Base-by-base conservation (phyloP, 1,140 invertebrate genomes). In the Drosophila fuyamai region DNA sequence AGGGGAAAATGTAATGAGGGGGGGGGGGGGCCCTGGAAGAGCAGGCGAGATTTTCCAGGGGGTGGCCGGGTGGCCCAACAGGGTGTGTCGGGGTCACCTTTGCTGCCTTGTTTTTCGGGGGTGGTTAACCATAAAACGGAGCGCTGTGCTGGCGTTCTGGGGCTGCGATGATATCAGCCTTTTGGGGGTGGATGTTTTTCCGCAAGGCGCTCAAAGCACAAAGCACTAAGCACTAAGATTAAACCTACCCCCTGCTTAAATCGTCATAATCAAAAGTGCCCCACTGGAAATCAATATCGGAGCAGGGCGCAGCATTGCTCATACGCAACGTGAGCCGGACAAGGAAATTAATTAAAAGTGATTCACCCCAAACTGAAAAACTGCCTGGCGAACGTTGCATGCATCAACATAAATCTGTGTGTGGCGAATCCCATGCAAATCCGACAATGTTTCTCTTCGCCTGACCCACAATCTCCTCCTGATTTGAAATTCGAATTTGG, bases 61-160 rank as follows among this genome's bases (percentile, higher is more conserved):
- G 66, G 35, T 70, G 63, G 63, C 41, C 47, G 23, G 35, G 44
- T 23, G 10, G 18, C 66, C 38, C 62, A 72, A 71, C 68, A 72
- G 65, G 68, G 68, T 72, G 67, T 71, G 68, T 72, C 68, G 68
- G 68, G 68, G 68, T 72, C 68, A 72, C 68, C 68, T 71, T 71
- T 71, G 68, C 43, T 50, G 68, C 65, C 43, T 27, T 10, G 16
- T 70, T 71, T 71, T 71, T 43, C 36, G 63, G 67, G 61, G 47
- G 29, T 70, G 61, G 61, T 67, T 70, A 23, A 7, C 48, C 60
- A 54, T 68, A 68, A 68, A 68, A 68, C 38, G 59, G 51, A 59
- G 65, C 59, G 66, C 47, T 48, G 10, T 9, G 18, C 35, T 54
- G 60, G 35, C 14, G 59, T 29, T 23, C 5, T 32, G 63, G 48